Percentiles rank a stretch among this genome's conserved stretches.
Evolutionary conservation across 2,797 vertebrate genomes (phyloP).

Genomic region (Danio tinwini): DNA sequence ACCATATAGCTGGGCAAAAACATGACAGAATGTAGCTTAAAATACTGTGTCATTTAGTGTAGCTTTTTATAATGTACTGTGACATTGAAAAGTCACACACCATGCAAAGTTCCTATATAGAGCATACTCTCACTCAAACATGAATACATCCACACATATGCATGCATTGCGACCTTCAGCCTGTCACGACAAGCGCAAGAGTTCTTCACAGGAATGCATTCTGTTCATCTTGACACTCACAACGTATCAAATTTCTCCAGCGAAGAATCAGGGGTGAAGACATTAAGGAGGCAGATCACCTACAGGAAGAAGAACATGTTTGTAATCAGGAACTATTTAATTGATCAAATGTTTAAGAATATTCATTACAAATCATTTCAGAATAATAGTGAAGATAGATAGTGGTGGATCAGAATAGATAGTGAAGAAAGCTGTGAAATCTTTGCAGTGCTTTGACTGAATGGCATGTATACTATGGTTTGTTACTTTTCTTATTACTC

Average conservation of each 20-base stretch:
- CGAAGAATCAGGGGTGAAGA: conserved; percentile 82
- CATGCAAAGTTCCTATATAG: not conserved
- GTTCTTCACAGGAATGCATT: conserved; percentile 65
- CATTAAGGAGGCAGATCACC: conserved; percentile 83
- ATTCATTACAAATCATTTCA: not conserved
- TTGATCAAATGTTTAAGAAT: not conserved
- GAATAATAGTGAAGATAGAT: no score
- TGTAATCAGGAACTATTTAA: not conserved
- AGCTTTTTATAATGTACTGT: not conserved
- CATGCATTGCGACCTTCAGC: conserved; percentile 10
- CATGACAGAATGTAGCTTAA: not conserved
- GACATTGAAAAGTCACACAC: not conserved
- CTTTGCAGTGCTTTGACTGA: not conserved
- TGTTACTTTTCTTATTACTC: not conserved
- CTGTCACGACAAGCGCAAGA: conserved; percentile 65
- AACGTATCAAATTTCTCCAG: conserved; percentile 85
- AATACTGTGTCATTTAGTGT: not conserved
- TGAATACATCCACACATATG: not conserved
- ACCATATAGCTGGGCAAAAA: conserved; percentile 78
- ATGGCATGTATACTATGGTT: not conserved
- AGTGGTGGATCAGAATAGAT: no score
- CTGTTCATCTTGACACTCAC: conserved; percentile 72
- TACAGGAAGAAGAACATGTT: conserved; percentile 54
- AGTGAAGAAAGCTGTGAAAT: not conserved
- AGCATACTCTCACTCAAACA: not conserved